Evolutionary conservation across 2,797 vertebrate species (phyloP).

Genomic region (Sebastes taczanowskii): DNA sequence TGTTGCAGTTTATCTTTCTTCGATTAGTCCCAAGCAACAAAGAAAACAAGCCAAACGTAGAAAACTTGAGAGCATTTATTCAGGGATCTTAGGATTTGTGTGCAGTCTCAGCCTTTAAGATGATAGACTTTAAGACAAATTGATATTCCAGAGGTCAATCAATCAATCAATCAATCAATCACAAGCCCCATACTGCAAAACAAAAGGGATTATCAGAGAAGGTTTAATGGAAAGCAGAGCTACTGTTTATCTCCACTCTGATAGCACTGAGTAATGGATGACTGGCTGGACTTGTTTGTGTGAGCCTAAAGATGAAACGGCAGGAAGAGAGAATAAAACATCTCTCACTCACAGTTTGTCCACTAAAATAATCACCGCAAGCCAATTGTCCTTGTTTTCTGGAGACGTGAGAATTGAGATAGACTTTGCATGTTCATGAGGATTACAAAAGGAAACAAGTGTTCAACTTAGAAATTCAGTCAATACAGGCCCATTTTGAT

Average conservation of each 20-base stretch:
- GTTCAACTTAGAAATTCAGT: not conserved
- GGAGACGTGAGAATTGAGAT: not conserved
- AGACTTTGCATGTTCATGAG: not conserved
- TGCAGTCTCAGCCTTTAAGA: not conserved
- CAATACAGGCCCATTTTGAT: not conserved
- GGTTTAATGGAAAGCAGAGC: slow-evolving; percentile 28
- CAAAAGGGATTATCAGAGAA: not conserved
- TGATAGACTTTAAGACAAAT: not conserved
- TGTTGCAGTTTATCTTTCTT: not conserved
- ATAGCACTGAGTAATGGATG: slow-evolving; percentile 21
- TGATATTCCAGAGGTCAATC: not conserved
- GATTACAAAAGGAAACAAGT: not conserved
- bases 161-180: not conserved
- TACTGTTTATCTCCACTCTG: slow-evolving; percentile 18
- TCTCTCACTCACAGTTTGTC: not conserved
- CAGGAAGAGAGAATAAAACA: not conserved
- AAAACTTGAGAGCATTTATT: not conserved
- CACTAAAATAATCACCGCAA: not conserved
- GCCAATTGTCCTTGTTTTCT: not conserved
- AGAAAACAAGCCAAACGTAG: not conserved
- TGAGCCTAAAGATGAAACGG: slow-evolving; percentile 25
- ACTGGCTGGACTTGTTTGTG: slow-evolving; percentile 23
- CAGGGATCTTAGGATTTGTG: too few relatives aligned
- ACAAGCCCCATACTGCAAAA: not conserved
- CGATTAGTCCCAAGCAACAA: not conserved